Evolutionary conservation across 2,888 invertebrate species (phyloP).

Genomic region (Noctua pronuba): DNA sequence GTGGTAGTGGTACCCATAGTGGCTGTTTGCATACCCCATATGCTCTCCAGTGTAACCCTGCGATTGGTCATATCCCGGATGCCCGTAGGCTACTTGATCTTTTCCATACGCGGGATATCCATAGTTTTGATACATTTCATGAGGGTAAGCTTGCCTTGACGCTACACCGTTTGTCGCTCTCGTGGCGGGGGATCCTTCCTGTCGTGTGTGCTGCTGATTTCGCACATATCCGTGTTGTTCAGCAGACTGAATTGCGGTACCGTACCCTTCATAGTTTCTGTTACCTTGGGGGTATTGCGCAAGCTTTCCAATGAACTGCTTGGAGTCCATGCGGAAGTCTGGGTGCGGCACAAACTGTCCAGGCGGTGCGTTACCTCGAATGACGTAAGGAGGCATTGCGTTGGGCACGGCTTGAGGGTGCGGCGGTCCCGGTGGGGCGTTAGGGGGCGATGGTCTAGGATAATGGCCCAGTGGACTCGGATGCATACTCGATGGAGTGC

Average conservation of each 20-base stretch:
- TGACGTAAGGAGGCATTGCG: conserved; percentile 90
- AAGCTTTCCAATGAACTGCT: conserved; percentile 87
- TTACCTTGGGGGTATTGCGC: conserved; percentile 85
- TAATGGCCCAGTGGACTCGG: conserved; percentile 92
- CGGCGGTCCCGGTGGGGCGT: conserved; percentile 91
- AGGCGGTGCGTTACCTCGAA: conserved; percentile 88
- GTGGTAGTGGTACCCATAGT: conserved; percentile 89
- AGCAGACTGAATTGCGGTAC: conserved; percentile 77
- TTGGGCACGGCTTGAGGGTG: conserved; percentile 91
- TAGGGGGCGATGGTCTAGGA: conserved; percentile 93
- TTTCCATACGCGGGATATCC: conserved; percentile 89
- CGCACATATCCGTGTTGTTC: conserved; percentile 89
- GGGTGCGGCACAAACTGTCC: conserved; percentile 88
- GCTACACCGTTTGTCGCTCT: conserved; percentile 84
- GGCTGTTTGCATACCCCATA: conserved; percentile 86
- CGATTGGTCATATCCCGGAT: conserved; percentile 90
- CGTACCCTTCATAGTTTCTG: conserved; percentile 84
- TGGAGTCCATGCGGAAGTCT: conserved; percentile 89
- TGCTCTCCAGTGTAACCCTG: conserved; percentile 85
- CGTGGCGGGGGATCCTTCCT: conserved; percentile 81
- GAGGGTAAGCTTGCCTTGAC: conserved; percentile 84
- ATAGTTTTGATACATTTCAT: conserved; percentile 89
- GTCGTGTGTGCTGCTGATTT: conserved; percentile 81
- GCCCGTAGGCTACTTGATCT: conserved; percentile 89
- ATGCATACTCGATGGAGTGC: conserved; percentile 91